Percentiles rank a stretch among this genome's conserved stretches.
Evolutionary conservation across 1,140 invertebrate genomes (phyloP).

Genomic region (Delia radicum): DNA sequence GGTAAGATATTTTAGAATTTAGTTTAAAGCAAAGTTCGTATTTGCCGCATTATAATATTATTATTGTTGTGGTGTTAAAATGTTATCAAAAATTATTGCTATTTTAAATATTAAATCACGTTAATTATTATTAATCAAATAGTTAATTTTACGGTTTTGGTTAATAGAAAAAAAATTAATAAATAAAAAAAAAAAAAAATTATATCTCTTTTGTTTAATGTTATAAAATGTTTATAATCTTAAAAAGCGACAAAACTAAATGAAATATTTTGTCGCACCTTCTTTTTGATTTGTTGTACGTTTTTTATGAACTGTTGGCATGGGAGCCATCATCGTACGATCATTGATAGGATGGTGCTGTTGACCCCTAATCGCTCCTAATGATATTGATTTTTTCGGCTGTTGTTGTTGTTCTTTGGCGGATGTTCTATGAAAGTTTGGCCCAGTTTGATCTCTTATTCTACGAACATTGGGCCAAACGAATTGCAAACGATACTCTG

Average conservation of each 20-base stretch:
- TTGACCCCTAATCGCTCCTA: constrained; percentile 81
- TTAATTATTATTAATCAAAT: too few species aligned
- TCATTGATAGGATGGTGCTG: constrained; percentile 55
- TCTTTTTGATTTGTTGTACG: constrained; percentile 57
- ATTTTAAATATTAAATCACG: too few species aligned
- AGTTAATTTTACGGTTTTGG: too few species aligned
- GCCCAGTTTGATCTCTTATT: constrained; percentile 53
- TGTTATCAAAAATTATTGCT: too few species aligned
- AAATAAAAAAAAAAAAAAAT: too few species aligned
- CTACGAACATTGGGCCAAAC: constrained; percentile 77
- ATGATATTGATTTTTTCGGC: constrained; percentile 80
- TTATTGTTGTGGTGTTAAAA: too few species aligned
- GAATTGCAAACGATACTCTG: constrained; percentile 85
- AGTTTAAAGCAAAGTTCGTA: too few species aligned
- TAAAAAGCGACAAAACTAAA: constrained; percentile 44
- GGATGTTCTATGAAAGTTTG: constrained; percentile 34
- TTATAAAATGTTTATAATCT: too few species aligned
- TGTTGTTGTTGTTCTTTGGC: constrained; percentile 37
- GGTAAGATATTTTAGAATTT: too few species aligned
- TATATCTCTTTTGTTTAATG: too few species aligned
- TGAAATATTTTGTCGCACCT: constrained; percentile 54
- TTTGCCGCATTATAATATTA: too few species aligned
- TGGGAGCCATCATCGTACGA: constrained; percentile 51
- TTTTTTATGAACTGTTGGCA: constrained; percentile 59
- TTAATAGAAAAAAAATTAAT: too few species aligned